A percentile compares a stretch with the other conserved stretches of the same genome.
These are phyloP conservation scores for Poeciliopsis presidionis DNA, from an alignment of 2,797 vertebrate species.

Conservation along the genomic window DNA sequence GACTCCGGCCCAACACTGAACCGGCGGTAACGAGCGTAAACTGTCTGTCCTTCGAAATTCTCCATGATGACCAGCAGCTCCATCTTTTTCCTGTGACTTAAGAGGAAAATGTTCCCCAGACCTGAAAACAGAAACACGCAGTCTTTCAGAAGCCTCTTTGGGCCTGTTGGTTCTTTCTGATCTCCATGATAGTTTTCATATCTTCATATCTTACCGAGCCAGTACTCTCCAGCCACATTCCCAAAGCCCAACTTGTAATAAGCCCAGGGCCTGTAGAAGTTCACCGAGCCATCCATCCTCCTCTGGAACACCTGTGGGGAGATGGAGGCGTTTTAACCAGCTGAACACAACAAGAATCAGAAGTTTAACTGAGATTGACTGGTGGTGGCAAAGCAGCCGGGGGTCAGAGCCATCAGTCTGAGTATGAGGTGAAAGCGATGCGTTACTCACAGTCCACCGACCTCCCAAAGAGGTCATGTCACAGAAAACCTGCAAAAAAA, in stretches of 20 bases:
- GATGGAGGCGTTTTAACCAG: neutral
- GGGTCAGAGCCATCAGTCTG: neutral
- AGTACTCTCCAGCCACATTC: slow-evolving; percentile 2
- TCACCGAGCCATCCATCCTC: slow-evolving; percentile 17
- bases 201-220: slow-evolving; percentile 12
- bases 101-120: neutral
- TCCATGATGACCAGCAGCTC: slow-evolving; percentile 12
- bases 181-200: neutral
- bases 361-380: neutral
- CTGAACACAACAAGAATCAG: neutral
- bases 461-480: slow-evolving; percentile 5
- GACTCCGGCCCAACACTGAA: neutral
- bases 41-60: slow-evolving; percentile 3
- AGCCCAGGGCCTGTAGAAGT: slow-evolving; percentile 18
- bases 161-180: neutral
- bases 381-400: neutral
- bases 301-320: slow-evolving; percentile 16
- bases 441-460: slow-evolving; percentile 3
- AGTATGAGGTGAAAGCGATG: neutral
- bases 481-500: neutral
- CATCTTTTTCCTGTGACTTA: neutral
- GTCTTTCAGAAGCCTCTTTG: neutral
- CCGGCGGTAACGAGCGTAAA: neutral
- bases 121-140: neutral
- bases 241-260: slow-evolving; percentile 14